Base-by-base conservation (phyloP, 2,113 vertebrate species). In the Pachyramphus minor region DNA sequence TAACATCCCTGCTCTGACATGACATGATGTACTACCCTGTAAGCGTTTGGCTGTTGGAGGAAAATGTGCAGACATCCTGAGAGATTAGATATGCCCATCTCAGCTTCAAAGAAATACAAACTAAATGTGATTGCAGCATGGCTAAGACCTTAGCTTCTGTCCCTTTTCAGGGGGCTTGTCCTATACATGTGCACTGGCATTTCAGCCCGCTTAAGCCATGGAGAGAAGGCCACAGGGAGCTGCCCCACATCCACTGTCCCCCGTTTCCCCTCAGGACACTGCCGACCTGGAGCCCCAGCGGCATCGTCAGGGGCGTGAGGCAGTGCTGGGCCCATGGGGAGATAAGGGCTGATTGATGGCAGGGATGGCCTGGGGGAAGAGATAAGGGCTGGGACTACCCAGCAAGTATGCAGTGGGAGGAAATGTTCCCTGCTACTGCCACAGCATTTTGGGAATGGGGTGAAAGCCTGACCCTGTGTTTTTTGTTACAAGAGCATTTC, bases 191-290 rank as follows among this genome's bases (percentile, higher is more conserved):
- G 17, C 24, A 19, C 24, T 8, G 41, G 27, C 24, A 76, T 47
- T 83, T 83, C 45, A 85, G 31, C 37, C 3, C 0, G 30, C 37
- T 58, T 9, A 44, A 58, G 11, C 49, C 5, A 1, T 3, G 1
- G 9, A 23, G 15, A 45, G 24, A 30, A n/a, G 2, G 0, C 11
- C 2, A 0, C 0, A 3, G 23, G 27, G 11, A 69, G 13, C 60
- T 88, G 42, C 6, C 9, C 19, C 7, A 8, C 15, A 35, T 2
- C 12, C 2, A 3, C 13, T 19, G 68, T 77, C 9, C 24, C 28
- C 22, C 9, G 20, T 3, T 2, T 1, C 25, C 14, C 18, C 1
- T 1, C 0, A 0, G 0, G 0, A 31, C 8, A 1, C 33, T 58
- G 60, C 64, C 0, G 4, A 20, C 39, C 62, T 1, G 4, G 27